These are phyloP conservation scores for Alloplasta piceator DNA, from an alignment of 2,888 invertebrate species.

Conservation along the genomic window DNA sequence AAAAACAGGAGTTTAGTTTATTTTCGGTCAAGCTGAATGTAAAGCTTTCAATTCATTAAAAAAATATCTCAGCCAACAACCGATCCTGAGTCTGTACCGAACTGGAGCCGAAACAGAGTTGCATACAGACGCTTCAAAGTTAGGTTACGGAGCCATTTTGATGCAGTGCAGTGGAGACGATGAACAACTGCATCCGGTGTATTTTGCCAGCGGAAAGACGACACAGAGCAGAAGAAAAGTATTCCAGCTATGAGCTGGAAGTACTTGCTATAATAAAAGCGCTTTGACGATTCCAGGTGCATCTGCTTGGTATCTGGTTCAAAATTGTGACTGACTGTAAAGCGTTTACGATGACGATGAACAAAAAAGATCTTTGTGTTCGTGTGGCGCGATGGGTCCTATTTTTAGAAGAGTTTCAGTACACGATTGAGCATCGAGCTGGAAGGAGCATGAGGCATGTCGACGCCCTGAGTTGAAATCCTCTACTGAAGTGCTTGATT, in stretches of 20 bases:
- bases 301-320: conserved; percentile 19
- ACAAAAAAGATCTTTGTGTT: conserved; percentile 35
- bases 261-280: conserved; percentile 21
- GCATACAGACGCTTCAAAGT: conserved; percentile 2
- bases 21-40: not conserved
- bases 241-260: conserved; percentile 30
- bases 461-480: conserved; percentile 49
- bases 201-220: conserved; percentile 41
- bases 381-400: conserved; percentile 30
- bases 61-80: not conserved
- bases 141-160: conserved; percentile 65
- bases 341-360: conserved; percentile 29
- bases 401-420: conserved; percentile 36
- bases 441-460: conserved; percentile 46
- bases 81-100: conserved; percentile 54
- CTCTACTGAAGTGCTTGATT: not conserved
- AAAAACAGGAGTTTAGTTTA: conserved; percentile 39
- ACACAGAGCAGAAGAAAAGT: conserved; percentile 11
- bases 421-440: conserved; percentile 40
- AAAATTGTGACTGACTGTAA: conserved; percentile 46
- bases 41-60: not conserved
- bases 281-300: conserved; percentile 21
- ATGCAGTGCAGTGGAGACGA: conserved; percentile 56
- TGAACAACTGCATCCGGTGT: conserved; percentile 17
- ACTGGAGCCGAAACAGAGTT: conserved; percentile 56